Conservation (phyloP, 2,113 vertebrate genomes). For the Pelecanus crispus region DNA sequence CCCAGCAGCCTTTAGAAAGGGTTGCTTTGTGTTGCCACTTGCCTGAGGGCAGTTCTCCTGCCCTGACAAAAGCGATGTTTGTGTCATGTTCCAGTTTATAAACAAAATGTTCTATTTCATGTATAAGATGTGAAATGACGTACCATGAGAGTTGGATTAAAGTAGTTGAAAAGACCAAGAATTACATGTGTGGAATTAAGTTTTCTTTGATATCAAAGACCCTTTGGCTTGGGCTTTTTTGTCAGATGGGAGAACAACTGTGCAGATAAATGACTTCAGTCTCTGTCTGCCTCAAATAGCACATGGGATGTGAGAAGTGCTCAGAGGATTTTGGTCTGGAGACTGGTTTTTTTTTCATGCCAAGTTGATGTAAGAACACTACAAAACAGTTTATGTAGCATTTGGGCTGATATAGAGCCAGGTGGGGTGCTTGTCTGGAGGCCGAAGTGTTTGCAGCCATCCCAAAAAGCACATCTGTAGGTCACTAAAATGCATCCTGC, state of each 20-base stretch:
- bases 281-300: not conserved
- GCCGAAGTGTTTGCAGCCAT: not conserved
- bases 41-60: not conserved
- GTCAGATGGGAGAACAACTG: not conserved
- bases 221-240: not conserved
- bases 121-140: not conserved
- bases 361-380: not conserved
- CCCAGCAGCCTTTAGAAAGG: not conserved
- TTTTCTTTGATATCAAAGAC: constrained; percentile 32
- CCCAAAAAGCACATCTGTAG: not conserved
- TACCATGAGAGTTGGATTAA: constrained; percentile 12
- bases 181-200: not conserved
- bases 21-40: not conserved
- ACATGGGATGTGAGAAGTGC: not conserved
- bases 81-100: not conserved
- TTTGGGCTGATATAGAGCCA: not conserved
- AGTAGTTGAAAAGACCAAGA: constrained; percentile 11
- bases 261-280: not conserved
- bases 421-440: not conserved
- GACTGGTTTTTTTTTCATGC: not conserved
- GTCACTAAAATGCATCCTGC: not conserved
- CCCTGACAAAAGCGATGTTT: not conserved
- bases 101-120: constrained; percentile 8
- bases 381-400: not conserved
- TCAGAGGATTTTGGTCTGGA: not conserved